These are phyloP conservation scores for Erpobdella octoculata DNA, from an alignment of 2,888 invertebrate genomes.

Conservation along the genomic window DNA sequence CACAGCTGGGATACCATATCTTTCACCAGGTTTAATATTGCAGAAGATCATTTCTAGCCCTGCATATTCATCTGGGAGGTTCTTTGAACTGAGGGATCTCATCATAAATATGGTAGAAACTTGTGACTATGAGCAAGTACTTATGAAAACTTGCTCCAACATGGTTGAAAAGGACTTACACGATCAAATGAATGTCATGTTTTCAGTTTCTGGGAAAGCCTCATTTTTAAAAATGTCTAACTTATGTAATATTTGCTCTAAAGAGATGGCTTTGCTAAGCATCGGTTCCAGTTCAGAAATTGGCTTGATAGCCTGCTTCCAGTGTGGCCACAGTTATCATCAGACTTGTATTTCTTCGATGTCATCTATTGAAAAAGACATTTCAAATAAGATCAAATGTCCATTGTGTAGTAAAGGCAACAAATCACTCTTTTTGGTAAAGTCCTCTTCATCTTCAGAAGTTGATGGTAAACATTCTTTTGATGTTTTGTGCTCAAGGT, in stretches of 20 bases:
- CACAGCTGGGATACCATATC: slow-evolving; percentile 57
- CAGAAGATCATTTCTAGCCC: slow-evolving; percentile 54
- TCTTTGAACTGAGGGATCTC: slow-evolving; percentile 57
- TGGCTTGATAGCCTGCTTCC: slow-evolving; percentile 46
- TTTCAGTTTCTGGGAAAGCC: slow-evolving; percentile 46
- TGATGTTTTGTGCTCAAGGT: too few relatives aligned
- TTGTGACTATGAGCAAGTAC: slow-evolving; percentile 65
- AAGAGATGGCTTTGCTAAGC: slow-evolving; percentile 29
- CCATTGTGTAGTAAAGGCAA: slow-evolving; percentile 24
- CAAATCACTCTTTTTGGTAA: neutral
- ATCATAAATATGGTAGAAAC: slow-evolving; percentile 65
- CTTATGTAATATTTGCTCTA: slow-evolving; percentile 47
- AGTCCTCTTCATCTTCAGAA: neutral
- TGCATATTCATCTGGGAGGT: slow-evolving; percentile 55
- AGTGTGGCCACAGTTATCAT: slow-evolving; percentile 51
- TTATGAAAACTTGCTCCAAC: slow-evolving; percentile 63
- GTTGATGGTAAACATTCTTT: neutral
- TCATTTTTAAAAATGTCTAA: slow-evolving; percentile 45
- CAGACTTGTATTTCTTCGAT: slow-evolving; percentile 44
- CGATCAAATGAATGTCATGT: slow-evolving; percentile 47
- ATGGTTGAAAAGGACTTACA: slow-evolving; percentile 65
- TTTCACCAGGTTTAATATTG: slow-evolving; percentile 56
- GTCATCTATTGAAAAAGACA: slow-evolving; percentile 45
- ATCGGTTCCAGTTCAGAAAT: slow-evolving; percentile 32
- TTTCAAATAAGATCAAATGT: slow-evolving; percentile 42